A percentile compares a stretch with the other conserved stretches of the same genome.
Evolutionary conservation across 2,888 invertebrate genomes (phyloP).

Genomic region (Blastobasis lacticolella): DNA sequence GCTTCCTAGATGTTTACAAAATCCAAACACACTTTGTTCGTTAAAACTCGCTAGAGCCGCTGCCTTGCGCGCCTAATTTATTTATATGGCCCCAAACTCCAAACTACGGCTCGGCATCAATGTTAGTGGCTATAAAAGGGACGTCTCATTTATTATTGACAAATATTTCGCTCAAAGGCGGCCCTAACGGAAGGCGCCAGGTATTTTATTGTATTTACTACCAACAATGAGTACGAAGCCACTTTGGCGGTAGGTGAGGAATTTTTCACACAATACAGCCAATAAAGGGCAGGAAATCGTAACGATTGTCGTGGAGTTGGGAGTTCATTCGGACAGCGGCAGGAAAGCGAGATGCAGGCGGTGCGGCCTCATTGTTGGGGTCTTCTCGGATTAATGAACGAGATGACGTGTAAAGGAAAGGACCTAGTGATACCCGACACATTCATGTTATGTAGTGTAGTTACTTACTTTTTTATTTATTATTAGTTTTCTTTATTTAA

Average conservation of each 20-base stretch:
- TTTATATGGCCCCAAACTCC: slow-evolving; percentile 48
- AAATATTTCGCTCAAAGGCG: slow-evolving; percentile 62
- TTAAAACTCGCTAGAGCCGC: slow-evolving; percentile 10
- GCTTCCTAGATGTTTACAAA: neutral
- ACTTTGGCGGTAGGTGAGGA: slow-evolving; percentile 43
- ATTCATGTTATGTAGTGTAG: too few species aligned
- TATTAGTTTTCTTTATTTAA: too few species aligned
- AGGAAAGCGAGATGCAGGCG: slow-evolving; percentile 1
- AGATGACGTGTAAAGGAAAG: too few species aligned
- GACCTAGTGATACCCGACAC: too few species aligned
- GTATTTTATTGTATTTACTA: slow-evolving; percentile 57
- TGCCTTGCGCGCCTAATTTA: slow-evolving; percentile 30
- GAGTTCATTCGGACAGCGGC: neutral
- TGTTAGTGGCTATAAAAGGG: slow-evolving; percentile 61
- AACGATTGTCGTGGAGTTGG: slow-evolving; percentile 13
- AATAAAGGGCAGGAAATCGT: slow-evolving; percentile 56
- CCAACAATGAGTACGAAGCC: slow-evolving; percentile 35
- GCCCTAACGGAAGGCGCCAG: slow-evolving; percentile 66
- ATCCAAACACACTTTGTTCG: slow-evolving; percentile 1
- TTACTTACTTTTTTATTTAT: too few species aligned
- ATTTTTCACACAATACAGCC: slow-evolving; percentile 27
- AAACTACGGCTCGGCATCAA: slow-evolving; percentile 46
- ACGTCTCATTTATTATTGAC: slow-evolving; percentile 74
- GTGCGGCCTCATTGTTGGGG: neutral
- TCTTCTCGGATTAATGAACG: too few species aligned